Evolutionary conservation across 2,113 vertebrate genomes (phyloP).

Genomic region (Odocoileus virginianus): DNA sequence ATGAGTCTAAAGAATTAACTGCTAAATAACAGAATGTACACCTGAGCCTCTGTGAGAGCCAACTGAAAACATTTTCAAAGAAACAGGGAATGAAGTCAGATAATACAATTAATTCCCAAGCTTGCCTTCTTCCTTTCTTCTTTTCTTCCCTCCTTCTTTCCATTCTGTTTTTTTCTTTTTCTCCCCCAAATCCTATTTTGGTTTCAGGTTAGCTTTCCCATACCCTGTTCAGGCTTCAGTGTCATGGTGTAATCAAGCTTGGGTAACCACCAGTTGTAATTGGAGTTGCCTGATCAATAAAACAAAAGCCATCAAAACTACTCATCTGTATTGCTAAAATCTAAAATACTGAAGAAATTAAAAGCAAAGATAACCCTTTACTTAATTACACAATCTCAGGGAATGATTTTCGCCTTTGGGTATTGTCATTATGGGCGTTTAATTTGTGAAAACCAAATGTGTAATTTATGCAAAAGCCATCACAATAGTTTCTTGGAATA

Average conservation of each 20-base stretch:
- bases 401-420: not conserved
- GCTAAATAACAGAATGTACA: not conserved
- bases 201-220: not conserved
- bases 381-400: not conserved
- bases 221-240: not conserved
- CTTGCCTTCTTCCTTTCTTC: too few relatives aligned
- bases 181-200: not conserved
- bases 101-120: not conserved
- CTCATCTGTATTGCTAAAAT: not conserved
- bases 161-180: not conserved
- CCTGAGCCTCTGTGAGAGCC: not conserved
- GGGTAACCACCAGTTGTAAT: not conserved
- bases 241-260: not conserved
- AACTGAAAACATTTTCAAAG: not conserved
- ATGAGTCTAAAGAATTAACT: not conserved
- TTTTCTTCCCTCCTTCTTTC: fast-evolving
- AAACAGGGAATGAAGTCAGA: not conserved
- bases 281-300: not conserved
- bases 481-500: not conserved
- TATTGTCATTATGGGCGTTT: not conserved
- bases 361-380: not conserved
- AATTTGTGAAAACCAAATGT: not conserved
- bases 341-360: not conserved
- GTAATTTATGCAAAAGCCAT: not conserved
- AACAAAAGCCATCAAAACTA: not conserved